Evolutionary conservation across 1,140 invertebrate species (phyloP), one percentile per base, ranked within the genome.

Genomic region (Lucilia sericata): DNA sequence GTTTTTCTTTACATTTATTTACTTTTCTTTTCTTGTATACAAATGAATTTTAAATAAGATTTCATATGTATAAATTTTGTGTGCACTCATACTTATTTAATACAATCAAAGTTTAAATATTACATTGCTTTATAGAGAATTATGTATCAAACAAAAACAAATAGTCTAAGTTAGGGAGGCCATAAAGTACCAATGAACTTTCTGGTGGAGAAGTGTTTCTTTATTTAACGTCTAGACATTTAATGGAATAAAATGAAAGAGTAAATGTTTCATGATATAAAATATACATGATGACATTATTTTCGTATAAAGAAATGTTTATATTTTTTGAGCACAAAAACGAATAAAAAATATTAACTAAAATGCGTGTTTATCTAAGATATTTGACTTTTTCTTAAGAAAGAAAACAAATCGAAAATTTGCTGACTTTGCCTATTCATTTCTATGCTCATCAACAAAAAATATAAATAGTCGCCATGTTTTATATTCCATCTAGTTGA

Each of bases 281-380:
- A 60, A 60, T 60, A 60, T 60, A n/a, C 55, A 60, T 60, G 55
- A 60, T 60, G 55, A 60, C 55, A 60, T 60, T 60, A 60, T 60
- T n/a, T 60, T 55, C 12, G 14, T n/a, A 14, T 14, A 7, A 60
- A 7, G 13, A n/a, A 60, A 60, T 60, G 14, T n/a, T 17, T 42
- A 60, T 60, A n/a, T 42, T 42, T 42, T 42, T 0, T 42, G 42
- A 8, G 10, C 42, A 42, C 5, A 42, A 42, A 30, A 42, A 42
- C 5, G 42, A 42, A n/a, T 3, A 60, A 60, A 2, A n/a, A 60
- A 3, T 30, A 30, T 30, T 30, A 60, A 60, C 5, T n/a, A 14
- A 60, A 60, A 60, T 60, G 55, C 55, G 13, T 60, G 55, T 60
- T 60, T 60, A 60, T 60, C 55, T 60, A 60, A 17, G 5, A 60